phyloP scores from a whole-genome alignment of 2,113 vertebrate species.

The Trichechus manatus region DNA sequence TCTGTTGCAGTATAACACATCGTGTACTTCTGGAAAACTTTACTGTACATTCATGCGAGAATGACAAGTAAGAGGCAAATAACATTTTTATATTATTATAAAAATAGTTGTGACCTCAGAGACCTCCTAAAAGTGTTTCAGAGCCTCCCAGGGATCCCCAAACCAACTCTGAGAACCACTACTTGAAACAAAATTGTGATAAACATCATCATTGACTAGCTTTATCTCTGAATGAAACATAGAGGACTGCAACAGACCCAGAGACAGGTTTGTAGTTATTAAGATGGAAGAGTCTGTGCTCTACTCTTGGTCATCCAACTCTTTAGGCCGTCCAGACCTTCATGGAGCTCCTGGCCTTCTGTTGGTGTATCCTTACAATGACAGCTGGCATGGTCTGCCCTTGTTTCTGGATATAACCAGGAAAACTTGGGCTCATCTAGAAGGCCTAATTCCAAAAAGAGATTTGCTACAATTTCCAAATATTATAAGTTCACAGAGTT shows the following conservation, averaged over 20 bases:
- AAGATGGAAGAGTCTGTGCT: background rate
- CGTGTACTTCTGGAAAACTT: slow-evolving; percentile 33
- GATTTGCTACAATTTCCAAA: background rate
- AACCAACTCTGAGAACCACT: slow-evolving; percentile 32
- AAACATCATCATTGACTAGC: background rate
- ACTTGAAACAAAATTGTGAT: slow-evolving; percentile 29
- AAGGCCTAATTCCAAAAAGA: background rate
- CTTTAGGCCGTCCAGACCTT: background rate
- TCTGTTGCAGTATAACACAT: background rate
- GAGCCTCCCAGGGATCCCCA: background rate
- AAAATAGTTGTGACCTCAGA: slow-evolving; percentile 48
- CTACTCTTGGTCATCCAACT: background rate
- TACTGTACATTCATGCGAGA: background rate
- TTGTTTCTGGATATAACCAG: background rate
- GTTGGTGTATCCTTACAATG: background rate
- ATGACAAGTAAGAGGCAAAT: slow-evolving; percentile 37
- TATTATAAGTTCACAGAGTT: background rate
- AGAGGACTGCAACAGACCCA: background rate
- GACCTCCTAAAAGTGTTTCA: background rate
- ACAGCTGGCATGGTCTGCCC: background rate
- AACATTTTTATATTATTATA: background rate
- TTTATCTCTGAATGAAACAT: background rate
- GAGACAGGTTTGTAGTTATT: background rate
- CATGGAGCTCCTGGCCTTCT: background rate
- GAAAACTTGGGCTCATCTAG: background rate